Base-by-base conservation (phyloP, 2,797 vertebrate species). In the Taenioides sp. region DNA sequence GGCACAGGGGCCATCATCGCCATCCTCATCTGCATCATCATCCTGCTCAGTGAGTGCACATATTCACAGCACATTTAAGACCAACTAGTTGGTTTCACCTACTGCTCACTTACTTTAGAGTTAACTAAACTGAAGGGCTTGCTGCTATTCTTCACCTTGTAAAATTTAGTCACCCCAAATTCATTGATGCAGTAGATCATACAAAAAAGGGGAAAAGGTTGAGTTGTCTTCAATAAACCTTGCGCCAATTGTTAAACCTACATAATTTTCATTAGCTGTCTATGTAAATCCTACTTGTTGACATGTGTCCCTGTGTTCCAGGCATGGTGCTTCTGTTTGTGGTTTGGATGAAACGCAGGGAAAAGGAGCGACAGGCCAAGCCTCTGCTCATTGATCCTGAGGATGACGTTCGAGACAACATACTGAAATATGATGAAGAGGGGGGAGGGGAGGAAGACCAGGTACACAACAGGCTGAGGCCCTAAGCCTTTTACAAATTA, bases 391-490 rank as follows among this genome's bases (percentile, higher is more conserved):
- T 99, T 1, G 98, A 99, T 90, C 97, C 98, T 0, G 98, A 99
- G 88, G 98, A 99, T 0, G 98, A 99, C 0, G 98, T 99, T 72
- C 93, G 98, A 3, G 98, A 99, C 93, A 99, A 99, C 81, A 99
- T 99, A 87, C 94, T 99, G 72, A 99, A 98, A 85, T 99, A 99
- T 0, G 98, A 99, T 0, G 98, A 99, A 81, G 98, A 99, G 70
- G 98, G 98, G 47, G 98, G 98, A 2, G 98, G 98, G 73, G 98
- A 99, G 86, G 98, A 99, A 85, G 98, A 99, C 85, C 98, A 99
- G 97, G 98, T 98, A 84, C 0, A 0, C 0, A 55, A 49, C 64
- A 72, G 40, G 59, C 49, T 66, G 3, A 14, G 14, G 3, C 43
- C 6, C 12, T 2, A 47, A 47, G 43, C 1, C 43, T 16, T 47